Conservation (phyloP, 2,888 invertebrate species). For the Therioaphis trifolii region DNA sequence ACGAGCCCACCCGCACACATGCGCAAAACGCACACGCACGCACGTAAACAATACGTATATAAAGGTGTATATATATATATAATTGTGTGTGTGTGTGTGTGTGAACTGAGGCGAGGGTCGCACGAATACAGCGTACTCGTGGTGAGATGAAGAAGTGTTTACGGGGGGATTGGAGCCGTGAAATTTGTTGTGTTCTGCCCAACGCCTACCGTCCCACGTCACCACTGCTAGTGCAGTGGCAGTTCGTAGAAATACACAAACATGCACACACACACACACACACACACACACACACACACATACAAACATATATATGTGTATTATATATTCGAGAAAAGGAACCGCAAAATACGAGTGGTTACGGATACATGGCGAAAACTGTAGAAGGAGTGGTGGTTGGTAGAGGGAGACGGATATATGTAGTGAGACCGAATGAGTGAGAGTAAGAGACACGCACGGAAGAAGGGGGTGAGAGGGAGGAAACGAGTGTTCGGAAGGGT, state of each 20-base stretch:
- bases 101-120: background rate
- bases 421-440: background rate
- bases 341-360: constrained; percentile 14
- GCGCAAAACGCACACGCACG: background rate
- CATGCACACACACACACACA: no score
- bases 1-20: no score
- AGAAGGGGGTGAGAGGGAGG: background rate
- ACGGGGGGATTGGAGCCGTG: background rate
- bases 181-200: constrained; percentile 51
- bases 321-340: constrained; percentile 48
- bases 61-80: background rate
- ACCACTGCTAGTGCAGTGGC: background rate
- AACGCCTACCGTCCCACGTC: background rate
- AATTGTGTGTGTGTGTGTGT: background rate
- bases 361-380: no score
- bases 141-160: no score
- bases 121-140: no score
- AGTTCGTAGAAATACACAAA: constrained; percentile 9
- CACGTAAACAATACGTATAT: background rate
- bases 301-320: no score
- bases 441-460: background rate
- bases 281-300: no score
- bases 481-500: background rate
- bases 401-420: no score
- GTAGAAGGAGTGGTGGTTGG: background rate